phyloP scores from a whole-genome alignment of 2,888 invertebrate genomes.

The Machimus atricapillus region DNA sequence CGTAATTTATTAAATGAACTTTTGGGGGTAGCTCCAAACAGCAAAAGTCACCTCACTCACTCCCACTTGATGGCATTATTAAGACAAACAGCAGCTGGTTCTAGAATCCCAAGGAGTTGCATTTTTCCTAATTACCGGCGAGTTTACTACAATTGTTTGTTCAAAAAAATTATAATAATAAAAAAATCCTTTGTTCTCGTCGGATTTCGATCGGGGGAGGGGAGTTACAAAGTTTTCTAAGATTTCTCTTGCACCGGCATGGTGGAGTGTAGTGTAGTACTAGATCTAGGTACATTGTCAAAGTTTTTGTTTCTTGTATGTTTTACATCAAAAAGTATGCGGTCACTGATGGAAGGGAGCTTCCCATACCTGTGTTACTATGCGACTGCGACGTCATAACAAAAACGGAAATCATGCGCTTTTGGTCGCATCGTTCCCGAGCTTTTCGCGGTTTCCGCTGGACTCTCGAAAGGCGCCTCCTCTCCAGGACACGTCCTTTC shows the following conservation, averaged over 20 bases:
- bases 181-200: neutral
- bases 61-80: neutral
- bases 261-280: neutral
- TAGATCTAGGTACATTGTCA: neutral
- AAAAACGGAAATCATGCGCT: neutral
- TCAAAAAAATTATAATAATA: too few relatives aligned
- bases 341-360: neutral
- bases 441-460: neutral
- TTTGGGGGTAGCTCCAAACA: neutral
- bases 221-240: neutral
- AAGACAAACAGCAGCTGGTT: neutral
- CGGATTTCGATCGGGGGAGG: neutral
- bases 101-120: neutral
- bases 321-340: neutral
- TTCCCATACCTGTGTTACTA: constrained; percentile 1
- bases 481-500: neutral
- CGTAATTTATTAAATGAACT: neutral
- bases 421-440: neutral
- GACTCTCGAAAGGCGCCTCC: neutral
- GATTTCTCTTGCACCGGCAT: neutral
- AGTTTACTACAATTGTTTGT: neutral
- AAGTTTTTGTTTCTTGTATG: neutral
- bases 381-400: constrained; percentile 36
- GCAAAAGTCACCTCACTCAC: neutral
- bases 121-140: neutral